A percentile compares a stretch with the other conserved stretches of the same genome.
These are phyloP conservation scores for Tinamus guttatus DNA, from an alignment of 2,113 vertebrate species.

Conservation along the genomic window DNA sequence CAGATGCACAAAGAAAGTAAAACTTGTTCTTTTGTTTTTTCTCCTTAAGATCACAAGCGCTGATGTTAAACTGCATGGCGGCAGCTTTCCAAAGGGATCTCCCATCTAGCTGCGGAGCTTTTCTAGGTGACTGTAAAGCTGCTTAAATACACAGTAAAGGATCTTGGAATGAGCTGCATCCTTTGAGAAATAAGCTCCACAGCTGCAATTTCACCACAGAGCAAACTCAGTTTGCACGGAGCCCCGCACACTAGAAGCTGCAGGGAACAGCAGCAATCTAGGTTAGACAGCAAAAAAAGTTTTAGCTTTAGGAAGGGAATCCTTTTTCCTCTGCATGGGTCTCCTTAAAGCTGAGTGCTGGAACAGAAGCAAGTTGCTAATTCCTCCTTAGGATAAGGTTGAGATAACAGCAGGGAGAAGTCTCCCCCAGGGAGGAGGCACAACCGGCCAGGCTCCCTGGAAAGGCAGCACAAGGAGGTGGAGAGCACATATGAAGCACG, in stretches of 20 bases:
- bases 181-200: conserved; percentile 66
- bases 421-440: background rate
- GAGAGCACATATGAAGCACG: background rate
- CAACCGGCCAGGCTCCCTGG: background rate
- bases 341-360: background rate
- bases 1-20: background rate
- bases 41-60: background rate
- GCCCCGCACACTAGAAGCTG: background rate
- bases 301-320: background rate
- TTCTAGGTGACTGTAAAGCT: conserved; percentile 13
- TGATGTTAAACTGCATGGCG: background rate
- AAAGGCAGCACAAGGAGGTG: background rate
- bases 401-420: background rate
- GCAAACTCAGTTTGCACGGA: background rate
- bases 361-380: background rate
- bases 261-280: background rate
- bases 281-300: background rate
- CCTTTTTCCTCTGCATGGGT: background rate
- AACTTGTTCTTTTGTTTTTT: background rate
- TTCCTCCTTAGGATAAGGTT: background rate
- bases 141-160: background rate
- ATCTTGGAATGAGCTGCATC: conserved; percentile 23
- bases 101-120: background rate
- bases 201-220: conserved; percentile 38
- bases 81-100: background rate